Evolutionary conservation across 2,888 invertebrate species (phyloP).

Genomic region (Ectropis crepuscularia): DNA sequence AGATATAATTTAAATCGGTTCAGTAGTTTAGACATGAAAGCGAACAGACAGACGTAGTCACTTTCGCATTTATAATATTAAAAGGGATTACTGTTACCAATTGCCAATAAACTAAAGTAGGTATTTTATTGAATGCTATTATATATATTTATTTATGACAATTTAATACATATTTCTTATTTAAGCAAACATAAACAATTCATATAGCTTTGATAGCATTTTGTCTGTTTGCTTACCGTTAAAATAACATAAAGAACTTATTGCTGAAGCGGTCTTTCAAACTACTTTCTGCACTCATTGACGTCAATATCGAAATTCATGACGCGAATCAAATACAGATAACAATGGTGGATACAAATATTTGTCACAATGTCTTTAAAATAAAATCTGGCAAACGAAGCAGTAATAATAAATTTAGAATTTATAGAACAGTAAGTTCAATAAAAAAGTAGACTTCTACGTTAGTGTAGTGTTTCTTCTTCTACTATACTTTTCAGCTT

Average conservation of each 20-base stretch:
- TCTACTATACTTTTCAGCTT: no score
- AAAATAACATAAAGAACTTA: background rate
- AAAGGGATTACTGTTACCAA: no score
- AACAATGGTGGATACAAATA: slow-evolving; percentile 8
- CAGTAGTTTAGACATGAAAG: background rate
- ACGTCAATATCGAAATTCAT: slow-evolving; percentile 14
- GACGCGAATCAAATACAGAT: background rate
- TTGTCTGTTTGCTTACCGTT: no score
- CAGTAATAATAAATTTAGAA: background rate
- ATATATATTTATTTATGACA: no score
- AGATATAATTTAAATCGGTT: background rate
- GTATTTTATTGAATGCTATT: no score
- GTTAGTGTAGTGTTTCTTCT: no score
- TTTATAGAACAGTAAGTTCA: background rate
- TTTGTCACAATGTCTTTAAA: background rate
- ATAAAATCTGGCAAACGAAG: background rate
- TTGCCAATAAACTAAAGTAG: no score
- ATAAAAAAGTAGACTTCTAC: no score
- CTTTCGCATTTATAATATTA: no score
- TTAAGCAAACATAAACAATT: no score
- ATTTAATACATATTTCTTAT: no score
- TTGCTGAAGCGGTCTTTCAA: background rate
- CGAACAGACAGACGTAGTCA: background rate
- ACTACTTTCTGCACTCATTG: slow-evolving; percentile 6
- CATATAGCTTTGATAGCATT: no score